Evolutionary conservation across 2,888 invertebrate genomes (phyloP), one percentile per base, ranked within the genome.

Genomic region (Caenorhabditis becei): DNA sequence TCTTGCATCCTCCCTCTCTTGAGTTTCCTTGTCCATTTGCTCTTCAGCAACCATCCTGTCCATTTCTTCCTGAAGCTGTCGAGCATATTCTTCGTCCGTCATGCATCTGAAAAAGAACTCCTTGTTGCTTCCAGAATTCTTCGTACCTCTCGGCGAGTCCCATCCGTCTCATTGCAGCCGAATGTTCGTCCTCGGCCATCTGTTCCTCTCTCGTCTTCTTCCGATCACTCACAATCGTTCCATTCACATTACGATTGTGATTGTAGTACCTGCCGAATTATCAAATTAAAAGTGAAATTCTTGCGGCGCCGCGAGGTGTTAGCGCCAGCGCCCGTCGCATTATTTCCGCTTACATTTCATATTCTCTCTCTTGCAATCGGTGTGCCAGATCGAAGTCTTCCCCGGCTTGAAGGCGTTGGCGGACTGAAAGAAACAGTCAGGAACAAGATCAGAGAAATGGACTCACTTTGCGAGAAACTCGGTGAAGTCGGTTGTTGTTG

Each of bases 231-330:
- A 78, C 78, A 53, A 78, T 78, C 71, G 78, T 78, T 63, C 78
- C 78, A 66, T 78, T 78, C 26, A 78, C 71, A 59, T 70, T 71
- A 63, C 78, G 78, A 78, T 78, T 78, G 49, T 51, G 70, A 70
- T 61, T 70, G 61, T 78, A 78, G 71, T 66, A 66, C 71, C 78
- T 78, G 71, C 35, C 18, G 37, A 51, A 69, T 56, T 63, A 77
- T 74, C 58, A 65, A 74, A 66, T 66, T 26, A 65, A 74, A 59
- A 74, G 74, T 59, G 59, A 74, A 66, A 58, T 14, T 7, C 2
- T 14, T 41, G 14, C 11, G 11, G 41, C 7, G 41, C 2, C 47
- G 41, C 35, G n/a, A 24, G 24, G 44, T 26, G n/a, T n/a, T n/a
- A n/a, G 58, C 53, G 28, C 20, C 41, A 41, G 1, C 11, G 44